A percentile compares a stretch with the other conserved stretches of the same genome.
Evolutionary conservation across 2,797 vertebrate species (phyloP).

Genomic region (Argya squamiceps): DNA sequence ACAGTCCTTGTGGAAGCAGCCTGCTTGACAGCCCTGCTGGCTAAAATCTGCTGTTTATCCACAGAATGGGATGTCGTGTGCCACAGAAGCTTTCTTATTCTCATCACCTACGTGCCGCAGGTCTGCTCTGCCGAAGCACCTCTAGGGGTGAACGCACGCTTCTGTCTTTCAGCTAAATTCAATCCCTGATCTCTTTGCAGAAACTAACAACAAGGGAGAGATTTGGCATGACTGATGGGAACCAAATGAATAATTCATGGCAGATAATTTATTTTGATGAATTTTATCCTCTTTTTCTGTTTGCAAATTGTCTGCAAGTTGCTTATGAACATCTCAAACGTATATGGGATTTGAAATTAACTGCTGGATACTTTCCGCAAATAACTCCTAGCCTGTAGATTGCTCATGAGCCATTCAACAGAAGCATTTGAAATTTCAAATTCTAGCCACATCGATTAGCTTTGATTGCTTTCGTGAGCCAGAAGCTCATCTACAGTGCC

Average conservation of each 20-base stretch:
- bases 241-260: constrained; percentile 67
- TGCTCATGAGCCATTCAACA: constrained; percentile 8
- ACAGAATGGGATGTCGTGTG: not conserved
- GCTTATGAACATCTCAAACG: constrained; percentile 52
- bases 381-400: constrained; percentile 38
- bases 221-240: constrained; percentile 52
- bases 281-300: constrained; percentile 66
- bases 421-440: constrained; percentile 29
- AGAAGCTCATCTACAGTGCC: not conserved
- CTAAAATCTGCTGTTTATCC: constrained; percentile 52
- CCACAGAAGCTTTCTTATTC: constrained; percentile 27
- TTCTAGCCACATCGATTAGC: constrained; percentile 22
- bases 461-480: constrained; percentile 33
- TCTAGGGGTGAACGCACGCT: constrained; percentile 35
- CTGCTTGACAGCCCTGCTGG: constrained; percentile 36
- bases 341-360: constrained; percentile 62
- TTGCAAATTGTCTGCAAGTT: constrained; percentile 66
- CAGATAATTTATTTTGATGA: constrained; percentile 62
- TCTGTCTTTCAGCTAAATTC: constrained; percentile 56
- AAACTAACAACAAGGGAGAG: constrained; percentile 50
- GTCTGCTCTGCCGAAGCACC: constrained; percentile 46
- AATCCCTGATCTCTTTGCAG: constrained; percentile 49
- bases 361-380: constrained; percentile 39
- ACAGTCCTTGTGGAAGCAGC: not conserved
- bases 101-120: constrained; percentile 46